Percentiles rank a stretch among this genome's conserved stretches.
Evolutionary conservation across 2,797 vertebrate species (phyloP).

Genomic region (Phataginus tricuspis): DNA sequence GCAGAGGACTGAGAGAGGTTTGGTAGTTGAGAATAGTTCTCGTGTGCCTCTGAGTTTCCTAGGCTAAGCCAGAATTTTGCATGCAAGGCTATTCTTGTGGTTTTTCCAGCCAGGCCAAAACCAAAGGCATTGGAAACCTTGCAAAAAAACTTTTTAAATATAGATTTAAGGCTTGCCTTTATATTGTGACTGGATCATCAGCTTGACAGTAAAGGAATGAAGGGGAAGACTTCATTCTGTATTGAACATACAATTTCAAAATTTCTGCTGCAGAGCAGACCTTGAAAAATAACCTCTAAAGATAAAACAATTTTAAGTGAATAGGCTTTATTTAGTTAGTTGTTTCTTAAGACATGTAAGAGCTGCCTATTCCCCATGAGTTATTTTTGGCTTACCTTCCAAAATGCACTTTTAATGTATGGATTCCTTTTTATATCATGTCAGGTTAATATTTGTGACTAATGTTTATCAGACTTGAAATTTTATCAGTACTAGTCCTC

Average conservation of each 20-base stretch:
- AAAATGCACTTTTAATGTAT: neutral
- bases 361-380: neutral
- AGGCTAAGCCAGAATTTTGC: conserved; percentile 62
- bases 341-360: neutral
- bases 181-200: conserved; percentile 35
- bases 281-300: conserved; percentile 21
- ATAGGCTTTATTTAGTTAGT: neutral
- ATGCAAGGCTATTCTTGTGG: conserved; percentile 79
- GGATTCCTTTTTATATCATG: neutral
- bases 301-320: neutral
- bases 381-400: neutral
- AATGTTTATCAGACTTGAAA: neutral
- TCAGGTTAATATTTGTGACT: neutral
- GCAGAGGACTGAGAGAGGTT: conserved; percentile 47
- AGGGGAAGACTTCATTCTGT: neutral
- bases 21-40: conserved; percentile 59
- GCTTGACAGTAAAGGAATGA: neutral
- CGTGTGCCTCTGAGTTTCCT: conserved; percentile 52
- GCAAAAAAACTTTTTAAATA: conserved; percentile 63
- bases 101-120: conserved; percentile 57
- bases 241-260: neutral
- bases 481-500: neutral
- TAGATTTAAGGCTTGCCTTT: conserved; percentile 54
- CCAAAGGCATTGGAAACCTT: conserved; percentile 61
- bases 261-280: neutral